Conservation (phyloP, 2,113 vertebrate species). For the Pyxicephalus adspersus region DNA sequence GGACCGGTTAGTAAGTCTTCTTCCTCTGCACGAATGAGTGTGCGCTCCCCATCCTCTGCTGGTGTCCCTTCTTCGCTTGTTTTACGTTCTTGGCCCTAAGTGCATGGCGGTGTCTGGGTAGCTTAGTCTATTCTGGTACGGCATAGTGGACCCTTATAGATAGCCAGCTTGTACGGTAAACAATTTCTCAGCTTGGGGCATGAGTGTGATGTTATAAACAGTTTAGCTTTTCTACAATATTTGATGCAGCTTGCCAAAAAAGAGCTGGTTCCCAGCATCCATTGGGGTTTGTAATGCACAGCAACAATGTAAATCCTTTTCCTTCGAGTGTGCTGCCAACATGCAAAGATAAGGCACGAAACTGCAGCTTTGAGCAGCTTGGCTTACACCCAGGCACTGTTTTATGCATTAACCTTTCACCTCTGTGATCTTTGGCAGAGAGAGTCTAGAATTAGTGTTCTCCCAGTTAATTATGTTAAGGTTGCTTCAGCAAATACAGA, state of each 20-base stretch:
- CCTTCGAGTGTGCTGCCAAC: neutral
- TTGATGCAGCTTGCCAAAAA: neutral
- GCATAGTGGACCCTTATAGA: neutral
- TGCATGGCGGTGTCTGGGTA: conserved; percentile 68
- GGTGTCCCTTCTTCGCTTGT: conserved; percentile 39
- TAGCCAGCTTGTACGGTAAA: conserved; percentile 9
- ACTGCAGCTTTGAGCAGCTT: conserved; percentile 22
- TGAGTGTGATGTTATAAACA: neutral
- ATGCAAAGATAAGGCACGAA: neutral
- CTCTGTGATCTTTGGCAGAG: neutral
- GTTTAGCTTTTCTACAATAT: neutral
- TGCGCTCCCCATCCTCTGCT: conserved; percentile 68
- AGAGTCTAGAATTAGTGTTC: neutral
- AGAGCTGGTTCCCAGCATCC: neutral
- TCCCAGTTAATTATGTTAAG: neutral
- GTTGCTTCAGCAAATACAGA: neutral
- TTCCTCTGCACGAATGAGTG: conserved; percentile 85
- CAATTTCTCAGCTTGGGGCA: conserved; percentile 20
- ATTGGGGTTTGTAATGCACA: neutral
- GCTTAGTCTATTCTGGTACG: conserved; percentile 59
- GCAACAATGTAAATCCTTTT: neutral
- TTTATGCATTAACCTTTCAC: conserved; percentile 29
- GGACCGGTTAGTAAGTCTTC: conserved; percentile 98
- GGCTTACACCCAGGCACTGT: conserved; percentile 26
- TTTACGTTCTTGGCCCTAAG: conserved; percentile 51